Base-by-base conservation (phyloP, 2,113 vertebrate species). In the Vidua macroura region DNA sequence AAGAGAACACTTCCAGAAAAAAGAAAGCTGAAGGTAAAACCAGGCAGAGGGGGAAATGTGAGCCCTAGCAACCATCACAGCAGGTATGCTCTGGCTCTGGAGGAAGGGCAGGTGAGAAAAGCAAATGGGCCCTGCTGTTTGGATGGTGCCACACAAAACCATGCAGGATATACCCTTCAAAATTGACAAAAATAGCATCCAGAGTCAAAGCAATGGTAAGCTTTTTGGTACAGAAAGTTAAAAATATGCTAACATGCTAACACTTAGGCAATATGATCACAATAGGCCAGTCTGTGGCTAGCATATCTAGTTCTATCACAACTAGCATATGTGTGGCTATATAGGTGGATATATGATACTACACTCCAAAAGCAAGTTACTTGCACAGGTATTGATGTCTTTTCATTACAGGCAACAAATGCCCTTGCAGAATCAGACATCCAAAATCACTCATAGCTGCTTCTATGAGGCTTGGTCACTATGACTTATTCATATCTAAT, bases 1-100 rank as follows among this genome's bases (percentile, higher is more conserved):
- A 70, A 70, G 39, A 68, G 25, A n/a, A 25, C 10, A n/a, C 13
- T 74, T 86, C 13, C 41, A 52, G 16, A 11, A 70, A 62, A 66
- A 89, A 79, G 20, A 79, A 83, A 86, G 30, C 39, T 15, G 12
- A 70, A 70, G 56, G 17, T 33, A 66, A 83, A 92, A 56, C 20
- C 23, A 56, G 37, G 16, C 25, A 51, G 33, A 60, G 24, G 15
- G 6, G 4, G 2, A 39, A 0, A 0, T 37, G 11, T 44, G 22
- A 69, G 33, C 33, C 16, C 55, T 91, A 9, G 1, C 31, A 73
- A 30, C 33, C 15, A 35, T 33, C 35, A 41, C 33, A 74, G 35
- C 15, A 52, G 27, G 43, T 6, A 1, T 52, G 43, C 37, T 37
- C 18, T 73, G 53, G 19, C 46, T 13, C 56, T 83, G 35, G n/a